phyloP scores from a whole-genome alignment of 2,888 invertebrate species.

The Plemyria rubiginata region DNA sequence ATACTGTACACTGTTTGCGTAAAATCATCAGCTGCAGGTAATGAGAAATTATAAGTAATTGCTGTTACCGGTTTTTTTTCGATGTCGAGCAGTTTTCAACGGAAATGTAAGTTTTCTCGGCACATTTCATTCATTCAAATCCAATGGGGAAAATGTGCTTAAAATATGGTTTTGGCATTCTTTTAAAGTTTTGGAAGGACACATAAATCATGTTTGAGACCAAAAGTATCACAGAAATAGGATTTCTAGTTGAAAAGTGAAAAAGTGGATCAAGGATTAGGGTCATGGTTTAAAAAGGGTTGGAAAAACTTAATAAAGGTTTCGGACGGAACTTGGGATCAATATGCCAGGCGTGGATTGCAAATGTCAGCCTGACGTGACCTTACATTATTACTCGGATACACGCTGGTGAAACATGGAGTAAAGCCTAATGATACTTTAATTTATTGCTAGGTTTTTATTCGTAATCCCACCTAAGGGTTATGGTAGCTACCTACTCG shows the following conservation, averaged over 20 bases:
- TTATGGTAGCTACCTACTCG: neutral
- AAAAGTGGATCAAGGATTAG: neutral
- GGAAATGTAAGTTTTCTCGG: conserved; percentile 12
- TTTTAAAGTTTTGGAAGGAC: too few species aligned
- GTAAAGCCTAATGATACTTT: neutral
- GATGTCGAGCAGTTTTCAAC: conserved; percentile 23
- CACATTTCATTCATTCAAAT: neutral
- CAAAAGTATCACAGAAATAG: neutral
- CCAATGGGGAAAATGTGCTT: too few species aligned
- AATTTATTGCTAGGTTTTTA: neutral
- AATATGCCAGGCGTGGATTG: conserved; percentile 38
- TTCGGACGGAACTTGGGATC: conserved; percentile 35
- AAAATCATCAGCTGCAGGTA: conserved; percentile 31
- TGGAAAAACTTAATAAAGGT: conserved; percentile 30
- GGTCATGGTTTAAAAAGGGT: conserved; percentile 13
- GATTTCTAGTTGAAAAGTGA: neutral
- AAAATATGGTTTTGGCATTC: too few species aligned
- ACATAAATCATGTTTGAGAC: too few species aligned
- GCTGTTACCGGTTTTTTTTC: conserved; percentile 20
- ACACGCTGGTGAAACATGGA: neutral
- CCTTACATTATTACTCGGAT: conserved; percentile 19
- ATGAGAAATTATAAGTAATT: conserved; percentile 33
- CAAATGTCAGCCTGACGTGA: conserved; percentile 32
- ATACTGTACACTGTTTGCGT: conserved; percentile 24
- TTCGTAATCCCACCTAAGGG: neutral